Evolutionary conservation across 2,797 vertebrate species (phyloP), one percentile per base, ranked within the genome.

Genomic region (Erpetoichthys calabaricus): DNA sequence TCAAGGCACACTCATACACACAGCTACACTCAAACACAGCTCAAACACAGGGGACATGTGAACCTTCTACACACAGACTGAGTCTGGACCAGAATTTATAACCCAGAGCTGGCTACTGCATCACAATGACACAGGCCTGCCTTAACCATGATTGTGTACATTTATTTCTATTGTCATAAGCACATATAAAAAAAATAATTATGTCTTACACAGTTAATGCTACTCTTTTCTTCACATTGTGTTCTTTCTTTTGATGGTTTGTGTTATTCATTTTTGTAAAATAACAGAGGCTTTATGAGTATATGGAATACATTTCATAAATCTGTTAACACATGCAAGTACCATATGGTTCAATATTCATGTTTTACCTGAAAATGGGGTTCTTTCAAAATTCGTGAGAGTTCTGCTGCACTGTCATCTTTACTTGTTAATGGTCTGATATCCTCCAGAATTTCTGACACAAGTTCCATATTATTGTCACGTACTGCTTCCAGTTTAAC

Each of bases 371-470:
- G 87, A 72, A 99, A 98, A 72, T 98, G 93, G 56, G 96, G 96
- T 60, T 94, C 91, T 72, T 90, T 89, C 8, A 98, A 90, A 69
- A 99, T 97, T 60, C 76, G 82, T 73, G 82, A 77, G 10, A 99
- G 81, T 65, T 99, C 96, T 7, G 86, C 80, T 47, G 87, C 80
- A n/a, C 80, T 82, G 70, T 85, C 79, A 73, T 95, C 87, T 69
- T 85, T 80, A 61, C 75, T 78, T 55, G 77, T 63, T 72, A 95
- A 74, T 42, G 77, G 81, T 64, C 73, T 86, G 71, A 98, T 91
- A 58, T 94, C 93, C 65, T 92, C 86, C 71, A 97, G 78, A 80
- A 99, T 95, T 70, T 97, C 94, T 54, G 87, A 83, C 61, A 98
- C 86, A 69, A 99, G 69, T 72, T 92, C 88, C 71, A 98, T 70